Percentiles rank a stretch among this genome's conserved stretches.
phyloP scores from a whole-genome alignment of 2,797 vertebrate species.

The Thamnophis elegans region DNA sequence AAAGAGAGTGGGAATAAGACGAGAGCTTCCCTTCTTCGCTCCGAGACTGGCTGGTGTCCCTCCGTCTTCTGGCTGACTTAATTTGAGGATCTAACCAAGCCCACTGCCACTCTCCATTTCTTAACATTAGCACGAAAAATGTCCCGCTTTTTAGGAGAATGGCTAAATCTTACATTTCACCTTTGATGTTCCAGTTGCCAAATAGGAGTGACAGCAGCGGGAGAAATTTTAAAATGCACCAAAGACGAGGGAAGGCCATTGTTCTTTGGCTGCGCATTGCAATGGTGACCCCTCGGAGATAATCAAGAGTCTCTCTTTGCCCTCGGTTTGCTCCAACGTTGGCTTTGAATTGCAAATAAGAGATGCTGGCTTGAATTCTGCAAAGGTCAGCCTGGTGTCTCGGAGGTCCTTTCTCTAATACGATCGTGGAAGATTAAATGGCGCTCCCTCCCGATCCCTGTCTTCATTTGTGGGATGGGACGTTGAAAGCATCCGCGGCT shows the following conservation, averaged over 20 bases:
- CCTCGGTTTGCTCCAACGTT: slow-evolving; percentile 70
- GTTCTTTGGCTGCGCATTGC: slow-evolving; percentile 71
- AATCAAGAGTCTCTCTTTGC: slow-evolving; percentile 76
- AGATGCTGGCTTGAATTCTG: slow-evolving; percentile 66
- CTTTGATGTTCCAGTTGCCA: slow-evolving; percentile 62
- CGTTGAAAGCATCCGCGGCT: slow-evolving; percentile 60
- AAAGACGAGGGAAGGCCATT: slow-evolving; percentile 66
- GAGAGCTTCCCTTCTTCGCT: background rate
- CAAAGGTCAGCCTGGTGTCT: slow-evolving; percentile 72
- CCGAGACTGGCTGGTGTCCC: slow-evolving; percentile 36
- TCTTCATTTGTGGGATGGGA: slow-evolving; percentile 73
- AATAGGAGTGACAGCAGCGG: slow-evolving; percentile 65
- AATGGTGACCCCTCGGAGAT: slow-evolving; percentile 75
- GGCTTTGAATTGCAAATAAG: slow-evolving; percentile 81
- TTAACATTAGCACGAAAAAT: slow-evolving; percentile 56
- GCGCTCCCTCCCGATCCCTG: slow-evolving; percentile 69
- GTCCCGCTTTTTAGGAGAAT: slow-evolving; percentile 45
- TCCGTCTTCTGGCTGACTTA: slow-evolving; percentile 61
- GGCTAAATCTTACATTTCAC: slow-evolving; percentile 60
- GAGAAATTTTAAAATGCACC: slow-evolving; percentile 71
- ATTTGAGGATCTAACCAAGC: slow-evolving; percentile 66
- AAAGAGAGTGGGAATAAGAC: background rate
- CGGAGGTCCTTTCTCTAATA: slow-evolving; percentile 75
- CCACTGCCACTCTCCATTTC: slow-evolving; percentile 56
- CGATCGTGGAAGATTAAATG: slow-evolving; percentile 67